These are phyloP conservation scores for Pollenia labialis DNA, from an alignment of 2,888 invertebrate species.

Conservation along the genomic window DNA sequence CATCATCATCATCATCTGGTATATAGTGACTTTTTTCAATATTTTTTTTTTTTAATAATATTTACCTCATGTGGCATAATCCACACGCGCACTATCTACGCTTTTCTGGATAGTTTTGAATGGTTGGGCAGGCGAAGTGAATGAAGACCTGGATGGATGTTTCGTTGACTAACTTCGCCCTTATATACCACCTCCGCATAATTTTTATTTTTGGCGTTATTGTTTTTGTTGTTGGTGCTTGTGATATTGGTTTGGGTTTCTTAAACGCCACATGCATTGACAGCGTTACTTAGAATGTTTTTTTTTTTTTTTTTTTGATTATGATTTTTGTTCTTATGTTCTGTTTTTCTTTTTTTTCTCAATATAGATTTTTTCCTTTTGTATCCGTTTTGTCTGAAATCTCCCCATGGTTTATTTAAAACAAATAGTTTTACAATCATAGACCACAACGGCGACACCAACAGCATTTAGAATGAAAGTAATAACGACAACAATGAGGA, in stretches of 20 bases:
- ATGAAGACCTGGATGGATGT: constrained; percentile 35
- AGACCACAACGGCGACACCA: constrained; percentile 72
- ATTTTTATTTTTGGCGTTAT: constrained; percentile 23
- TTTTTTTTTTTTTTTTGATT: constrained; percentile 44
- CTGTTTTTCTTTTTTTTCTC: background rate
- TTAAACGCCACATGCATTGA: constrained; percentile 72
- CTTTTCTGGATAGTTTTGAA: constrained; percentile 47
- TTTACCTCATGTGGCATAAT: constrained; percentile 70
- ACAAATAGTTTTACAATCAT: constrained; percentile 71
- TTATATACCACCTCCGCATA: constrained; percentile 72
- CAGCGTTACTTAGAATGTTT: constrained; percentile 55
- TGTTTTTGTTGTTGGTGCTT: background rate
- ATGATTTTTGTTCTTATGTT: constrained; percentile 40
- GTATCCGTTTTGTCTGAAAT: constrained; percentile 56
- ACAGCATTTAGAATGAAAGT: constrained; percentile 55
- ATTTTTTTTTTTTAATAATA: constrained; percentile 13
- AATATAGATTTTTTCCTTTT: constrained; percentile 32
- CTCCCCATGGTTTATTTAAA: constrained; percentile 71
- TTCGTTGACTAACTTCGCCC: constrained; percentile 65
- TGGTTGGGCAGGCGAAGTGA: constrained; percentile 31
- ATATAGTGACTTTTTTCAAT: constrained; percentile 55
- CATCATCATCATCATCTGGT: constrained; percentile 61
- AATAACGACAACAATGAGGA: constrained; percentile 53
- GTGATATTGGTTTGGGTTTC: constrained; percentile 38
- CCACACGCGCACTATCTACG: constrained; percentile 70